phyloP scores from a whole-genome alignment of 35 echinoderm and acorn worm genomes.

The Apostichopus parvimensis region DNA sequence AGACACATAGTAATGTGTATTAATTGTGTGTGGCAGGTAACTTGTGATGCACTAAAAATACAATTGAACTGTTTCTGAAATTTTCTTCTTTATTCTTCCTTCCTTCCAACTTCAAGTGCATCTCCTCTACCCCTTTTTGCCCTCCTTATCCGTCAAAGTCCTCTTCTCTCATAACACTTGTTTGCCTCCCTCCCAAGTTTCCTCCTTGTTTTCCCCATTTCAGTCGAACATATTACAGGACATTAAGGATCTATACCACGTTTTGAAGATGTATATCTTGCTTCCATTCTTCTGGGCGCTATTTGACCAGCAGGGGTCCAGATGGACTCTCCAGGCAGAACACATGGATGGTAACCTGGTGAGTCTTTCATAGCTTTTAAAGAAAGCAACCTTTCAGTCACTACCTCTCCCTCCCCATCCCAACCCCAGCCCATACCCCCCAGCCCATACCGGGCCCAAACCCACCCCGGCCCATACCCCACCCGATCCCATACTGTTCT shows the following conservation, averaged over 20 bases:
- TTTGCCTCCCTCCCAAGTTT: background rate
- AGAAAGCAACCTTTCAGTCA: no score
- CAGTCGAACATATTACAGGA: slow-evolving; percentile 77
- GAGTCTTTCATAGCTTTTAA: slow-evolving; percentile 20
- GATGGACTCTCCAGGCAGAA: slow-evolving; percentile 96
- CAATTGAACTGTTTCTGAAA: no score
- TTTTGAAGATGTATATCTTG: slow-evolving; percentile 82
- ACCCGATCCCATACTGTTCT: no score
- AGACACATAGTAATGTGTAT: no score
- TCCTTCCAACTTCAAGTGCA: background rate
- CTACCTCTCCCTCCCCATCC: no score
- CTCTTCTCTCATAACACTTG: background rate
- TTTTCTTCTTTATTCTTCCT: no score
- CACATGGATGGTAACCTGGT: slow-evolving; percentile 95
- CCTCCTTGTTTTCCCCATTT: background rate
- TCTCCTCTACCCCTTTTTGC: background rate
- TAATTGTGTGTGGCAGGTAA: no score
- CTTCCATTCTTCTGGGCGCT: slow-evolving; percentile 97
- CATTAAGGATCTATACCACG: slow-evolving; percentile 89
- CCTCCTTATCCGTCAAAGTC: background rate
- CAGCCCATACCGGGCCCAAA: no score
- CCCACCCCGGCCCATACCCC: no score
- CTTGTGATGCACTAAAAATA: no score
- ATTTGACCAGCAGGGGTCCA: slow-evolving; percentile 98
- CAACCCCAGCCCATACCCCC: no score